A percentile compares a stretch with the other conserved stretches of the same genome.
These are phyloP conservation scores for Chydorus sphaericus DNA, from an alignment of 2,888 invertebrate species.

Conservation along the genomic window DNA sequence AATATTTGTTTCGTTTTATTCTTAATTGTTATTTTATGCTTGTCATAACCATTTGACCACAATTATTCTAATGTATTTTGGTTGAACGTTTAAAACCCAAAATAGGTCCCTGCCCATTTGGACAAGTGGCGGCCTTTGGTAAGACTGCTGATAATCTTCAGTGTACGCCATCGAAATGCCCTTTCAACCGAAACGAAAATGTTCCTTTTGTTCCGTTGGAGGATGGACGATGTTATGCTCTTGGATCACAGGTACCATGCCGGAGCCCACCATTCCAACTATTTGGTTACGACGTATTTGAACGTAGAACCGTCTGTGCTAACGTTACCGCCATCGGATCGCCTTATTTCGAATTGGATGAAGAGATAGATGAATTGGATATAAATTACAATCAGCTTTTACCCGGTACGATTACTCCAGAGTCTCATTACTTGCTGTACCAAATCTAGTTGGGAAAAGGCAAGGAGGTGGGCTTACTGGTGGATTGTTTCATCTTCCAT, in stretches of 20 bases:
- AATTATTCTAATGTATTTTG: too few species aligned
- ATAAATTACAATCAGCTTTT: background rate
- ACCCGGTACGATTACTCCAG: too few species aligned
- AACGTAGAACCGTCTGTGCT: background rate
- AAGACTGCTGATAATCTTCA: background rate
- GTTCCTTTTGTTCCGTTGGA: too few species aligned
- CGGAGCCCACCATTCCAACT: background rate
- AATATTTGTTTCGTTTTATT: too few species aligned
- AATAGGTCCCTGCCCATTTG: background rate
- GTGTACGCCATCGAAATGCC: background rate
- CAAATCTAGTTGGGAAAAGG: too few species aligned
- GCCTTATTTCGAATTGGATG: background rate
- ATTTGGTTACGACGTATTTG: background rate
- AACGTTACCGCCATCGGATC: background rate
- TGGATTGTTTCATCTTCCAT: background rate
- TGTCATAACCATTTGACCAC: too few species aligned
- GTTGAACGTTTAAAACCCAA: background rate
- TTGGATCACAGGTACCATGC: conserved; percentile 9
- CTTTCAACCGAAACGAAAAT: too few species aligned
- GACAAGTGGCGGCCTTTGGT: background rate
- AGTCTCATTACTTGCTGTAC: too few species aligned
- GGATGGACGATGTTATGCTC: conserved; percentile 8
- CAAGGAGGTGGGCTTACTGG: background rate
- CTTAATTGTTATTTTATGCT: too few species aligned
- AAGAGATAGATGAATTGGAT: background rate